A percentile compares a stretch with the other conserved stretches of the same genome.
These are phyloP conservation scores for Poeciliopsis turrubarensis DNA, from an alignment of 2,113 vertebrate species.

Conservation along the genomic window DNA sequence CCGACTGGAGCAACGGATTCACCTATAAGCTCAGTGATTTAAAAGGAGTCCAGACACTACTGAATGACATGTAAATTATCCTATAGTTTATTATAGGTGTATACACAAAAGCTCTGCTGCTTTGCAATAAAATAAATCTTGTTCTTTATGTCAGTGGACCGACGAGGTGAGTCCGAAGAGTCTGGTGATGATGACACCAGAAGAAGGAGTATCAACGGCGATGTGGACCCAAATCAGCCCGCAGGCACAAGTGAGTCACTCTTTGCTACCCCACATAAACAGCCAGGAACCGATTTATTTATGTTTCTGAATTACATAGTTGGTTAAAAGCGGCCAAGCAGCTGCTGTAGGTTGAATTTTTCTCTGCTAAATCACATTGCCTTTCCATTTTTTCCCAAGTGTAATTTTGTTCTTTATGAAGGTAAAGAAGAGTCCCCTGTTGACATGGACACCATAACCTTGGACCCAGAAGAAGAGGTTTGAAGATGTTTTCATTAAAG, in stretches of 20 bases:
- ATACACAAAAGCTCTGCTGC: not conserved
- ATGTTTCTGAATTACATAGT: not conserved
- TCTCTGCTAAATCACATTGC: not conserved
- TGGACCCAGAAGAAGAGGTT: conserved; percentile 97
- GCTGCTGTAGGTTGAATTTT: not conserved
- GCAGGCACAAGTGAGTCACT: conserved; percentile 58
- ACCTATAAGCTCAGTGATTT: not conserved
- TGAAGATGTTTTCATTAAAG: conserved; percentile 28
- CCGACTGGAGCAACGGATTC: not conserved
- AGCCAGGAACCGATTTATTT: not conserved
- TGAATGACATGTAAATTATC: not conserved
- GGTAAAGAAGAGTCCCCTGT: conserved; percentile 91
- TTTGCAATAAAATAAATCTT: not conserved
- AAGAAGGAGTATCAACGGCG: conserved; percentile 82
- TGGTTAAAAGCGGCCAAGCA: not conserved
- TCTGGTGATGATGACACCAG: conserved; percentile 93
- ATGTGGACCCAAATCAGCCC: conserved; percentile 83
- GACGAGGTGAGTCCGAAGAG: conserved; percentile 92
- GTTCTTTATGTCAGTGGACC: conserved; percentile 84
- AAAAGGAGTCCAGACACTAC: not conserved
- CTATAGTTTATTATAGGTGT: not conserved
- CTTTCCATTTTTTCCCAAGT: not conserved
- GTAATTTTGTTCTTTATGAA: conserved; percentile 55
- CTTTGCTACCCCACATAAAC: not conserved
- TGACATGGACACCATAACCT: conserved; percentile 94